Evolutionary conservation across 2,113 vertebrate genomes (phyloP), one percentile per base, ranked within the genome.

Genomic region (Myodes glareolus): DNA sequence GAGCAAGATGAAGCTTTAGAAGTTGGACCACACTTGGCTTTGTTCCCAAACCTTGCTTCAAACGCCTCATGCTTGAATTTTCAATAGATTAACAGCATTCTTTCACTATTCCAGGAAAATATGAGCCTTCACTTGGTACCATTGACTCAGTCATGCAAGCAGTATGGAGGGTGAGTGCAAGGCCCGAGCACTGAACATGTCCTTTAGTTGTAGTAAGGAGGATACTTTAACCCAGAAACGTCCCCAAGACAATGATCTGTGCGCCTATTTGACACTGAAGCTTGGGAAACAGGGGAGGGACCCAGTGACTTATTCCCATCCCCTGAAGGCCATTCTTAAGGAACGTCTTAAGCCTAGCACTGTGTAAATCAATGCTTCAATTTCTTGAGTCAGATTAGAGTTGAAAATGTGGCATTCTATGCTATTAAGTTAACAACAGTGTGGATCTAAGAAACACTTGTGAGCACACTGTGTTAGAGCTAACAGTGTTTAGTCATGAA

Each of bases 31-130:
- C 67, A 67, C 91, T 97, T 98, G 92, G 88, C 52, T 85, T 84
- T 95, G 72, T 67, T 97, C 97, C 96, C 63, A 80, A 96, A 76
- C 73, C 88, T 95, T 94, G 92, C 76, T 76, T 76, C 55, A 80
- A 76, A 73, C 75, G 68, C 84, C 88, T 81, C 72, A 52, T 84
- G 52, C 67, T 97, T 89, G 94, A 92, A 92, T 92, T 84, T 89
- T 7, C 89, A 73, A 58, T 47, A 91, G 77, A 90, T 95, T 76
- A 96, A 36, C 47, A 61, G 42, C 75, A 61, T 86, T 87, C 36
- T 97, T 81, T 87, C 58, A 88, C 23, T 91, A 29, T 92, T 94
- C 67, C n/a, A 85, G 85, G 91, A 97, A 90, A 96, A 92, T 47
- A 47, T 14, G 52, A 84, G 14, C 76, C 7, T 84, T 86, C 80